Conservation (phyloP, 2,888 invertebrate species). For the Eilema sororculum region DNA sequence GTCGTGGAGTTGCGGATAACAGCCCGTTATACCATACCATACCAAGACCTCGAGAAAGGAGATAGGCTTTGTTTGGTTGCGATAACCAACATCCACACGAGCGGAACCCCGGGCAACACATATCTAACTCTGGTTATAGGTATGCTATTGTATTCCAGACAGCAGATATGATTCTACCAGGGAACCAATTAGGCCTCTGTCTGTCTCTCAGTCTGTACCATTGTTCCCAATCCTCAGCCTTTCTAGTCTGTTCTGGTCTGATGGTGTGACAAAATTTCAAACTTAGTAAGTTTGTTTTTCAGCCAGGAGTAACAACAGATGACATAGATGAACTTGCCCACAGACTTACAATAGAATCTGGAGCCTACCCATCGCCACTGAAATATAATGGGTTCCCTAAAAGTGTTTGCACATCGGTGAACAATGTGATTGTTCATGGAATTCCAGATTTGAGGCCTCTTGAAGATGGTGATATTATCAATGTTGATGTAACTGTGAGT, state of each 20-base stretch:
- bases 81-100: no score
- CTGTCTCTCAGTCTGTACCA: no score
- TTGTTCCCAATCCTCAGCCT: no score
- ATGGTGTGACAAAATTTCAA: neutral
- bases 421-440: constrained; percentile 97
- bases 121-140: no score
- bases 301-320: constrained; percentile 95
- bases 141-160: no score
- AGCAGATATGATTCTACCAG: no score
- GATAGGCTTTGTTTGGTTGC: no score
- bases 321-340: constrained; percentile 93
- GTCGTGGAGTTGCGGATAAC: no score
- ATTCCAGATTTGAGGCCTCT: constrained; percentile 95
- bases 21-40: no score
- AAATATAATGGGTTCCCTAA: constrained; percentile 95
- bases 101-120: no score
- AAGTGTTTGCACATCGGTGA: constrained; percentile 96
- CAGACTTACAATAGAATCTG: constrained; percentile 88
- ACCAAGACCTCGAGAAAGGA: no score
- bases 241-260: neutral
- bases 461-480: constrained; percentile 94
- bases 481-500: constrained; percentile 95
- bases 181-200: no score
- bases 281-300: constrained; percentile 39
- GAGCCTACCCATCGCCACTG: constrained; percentile 96